A percentile compares a stretch with the other conserved stretches of the same genome.
Evolutionary conservation across 2,797 vertebrate genomes (phyloP).

Genomic region (Botia kubotai): DNA sequence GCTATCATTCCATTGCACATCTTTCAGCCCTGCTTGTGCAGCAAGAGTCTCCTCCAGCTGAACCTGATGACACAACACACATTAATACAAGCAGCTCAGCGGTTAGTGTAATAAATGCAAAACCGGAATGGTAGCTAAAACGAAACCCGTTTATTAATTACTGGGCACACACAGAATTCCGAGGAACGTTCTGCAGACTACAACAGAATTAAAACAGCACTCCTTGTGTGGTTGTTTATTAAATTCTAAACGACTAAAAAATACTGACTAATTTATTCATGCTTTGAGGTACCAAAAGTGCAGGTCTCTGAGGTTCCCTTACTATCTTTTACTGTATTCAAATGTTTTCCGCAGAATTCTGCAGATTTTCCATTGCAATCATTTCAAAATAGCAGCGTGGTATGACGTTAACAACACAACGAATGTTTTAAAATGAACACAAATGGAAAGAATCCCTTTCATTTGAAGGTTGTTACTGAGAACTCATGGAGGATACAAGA

Average conservation of each 20-base stretch:
- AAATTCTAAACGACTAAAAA: neutral
- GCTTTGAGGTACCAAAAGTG: neutral
- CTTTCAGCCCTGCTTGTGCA: constrained; percentile 74
- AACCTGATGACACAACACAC: constrained; percentile 70
- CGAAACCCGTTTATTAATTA: neutral
- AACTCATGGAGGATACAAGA: neutral
- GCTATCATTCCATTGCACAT: constrained; percentile 84
- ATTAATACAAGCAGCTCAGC: constrained; percentile 14
- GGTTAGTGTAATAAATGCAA: constrained; percentile 20
- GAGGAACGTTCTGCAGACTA: neutral
- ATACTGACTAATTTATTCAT: neutral
- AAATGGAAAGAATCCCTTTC: neutral
- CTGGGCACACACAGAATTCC: neutral
- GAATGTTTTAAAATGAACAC: neutral
- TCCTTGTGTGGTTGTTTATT: neutral
- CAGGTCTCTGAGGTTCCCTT: neutral
- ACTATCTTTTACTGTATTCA: neutral
- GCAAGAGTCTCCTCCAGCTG: constrained; percentile 75
- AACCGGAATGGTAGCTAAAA: neutral
- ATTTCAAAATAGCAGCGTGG: neutral
- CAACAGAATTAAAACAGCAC: neutral
- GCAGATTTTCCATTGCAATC: neutral
- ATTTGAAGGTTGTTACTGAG: neutral
- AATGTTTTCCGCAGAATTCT: neutral
- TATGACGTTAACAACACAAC: neutral